Evolutionary conservation across 2,888 invertebrate genomes (phyloP).

Genomic region (Sesia bembeciformis): DNA sequence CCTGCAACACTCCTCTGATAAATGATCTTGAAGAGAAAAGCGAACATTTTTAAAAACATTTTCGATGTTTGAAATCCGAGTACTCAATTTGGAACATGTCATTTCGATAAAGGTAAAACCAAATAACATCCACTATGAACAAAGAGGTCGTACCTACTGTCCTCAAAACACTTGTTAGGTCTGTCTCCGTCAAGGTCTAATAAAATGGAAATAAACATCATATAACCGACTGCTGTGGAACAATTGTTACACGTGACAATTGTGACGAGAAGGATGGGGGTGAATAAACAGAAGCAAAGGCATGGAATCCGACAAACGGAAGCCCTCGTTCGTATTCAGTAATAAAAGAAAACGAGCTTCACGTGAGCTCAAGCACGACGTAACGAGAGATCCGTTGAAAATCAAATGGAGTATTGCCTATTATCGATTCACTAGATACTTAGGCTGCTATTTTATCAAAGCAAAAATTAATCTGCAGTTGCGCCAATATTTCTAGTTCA

Average conservation of each 20-base stretch:
- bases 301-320: conserved; percentile 13
- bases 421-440: neutral
- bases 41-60: neutral
- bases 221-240: too few species aligned
- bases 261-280: too few species aligned
- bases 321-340: conserved; percentile 18
- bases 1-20: conserved; percentile 18
- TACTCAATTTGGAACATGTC: neutral
- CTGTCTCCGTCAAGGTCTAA: too few species aligned
- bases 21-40: conserved; percentile 11
- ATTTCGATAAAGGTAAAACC: neutral
- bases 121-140: too few species aligned
- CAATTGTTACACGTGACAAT: too few species aligned
- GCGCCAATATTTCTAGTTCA: neutral
- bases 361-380: conserved; percentile 38
- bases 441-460: neutral
- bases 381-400: conserved; percentile 32
- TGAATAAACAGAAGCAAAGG: neutral
- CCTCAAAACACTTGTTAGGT: too few species aligned
- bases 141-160: too few species aligned
- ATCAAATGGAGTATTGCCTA: conserved; percentile 10
- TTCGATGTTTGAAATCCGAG: neutral
- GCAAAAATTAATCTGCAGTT: too few species aligned
- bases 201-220: too few species aligned
- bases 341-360: conserved; percentile 37